Percentiles rank a stretch among this genome's conserved stretches.
These are phyloP conservation scores for Nannoperca australis DNA, from an alignment of 2,797 vertebrate species.

Conservation along the genomic window DNA sequence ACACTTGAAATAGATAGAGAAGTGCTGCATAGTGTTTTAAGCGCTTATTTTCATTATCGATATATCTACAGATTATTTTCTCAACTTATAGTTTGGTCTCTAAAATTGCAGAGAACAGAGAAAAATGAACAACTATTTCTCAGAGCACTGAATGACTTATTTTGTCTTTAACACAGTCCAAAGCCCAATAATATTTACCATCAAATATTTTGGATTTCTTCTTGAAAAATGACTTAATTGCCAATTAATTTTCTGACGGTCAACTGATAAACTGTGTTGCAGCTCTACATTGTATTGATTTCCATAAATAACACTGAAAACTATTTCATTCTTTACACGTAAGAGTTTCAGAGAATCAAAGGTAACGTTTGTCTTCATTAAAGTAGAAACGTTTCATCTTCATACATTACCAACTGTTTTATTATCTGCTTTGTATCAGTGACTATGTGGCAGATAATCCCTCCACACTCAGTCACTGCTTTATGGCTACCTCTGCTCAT, in stretches of 20 bases:
- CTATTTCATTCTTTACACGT: not conserved
- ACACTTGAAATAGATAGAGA: not conserved
- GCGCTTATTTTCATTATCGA: not conserved
- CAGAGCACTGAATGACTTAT: not conserved
- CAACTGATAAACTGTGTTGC: not conserved
- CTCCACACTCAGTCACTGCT: conserved; percentile 27
- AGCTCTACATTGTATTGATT: not conserved
- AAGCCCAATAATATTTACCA: not conserved
- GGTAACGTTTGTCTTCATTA: not conserved
- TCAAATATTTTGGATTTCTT: not conserved
- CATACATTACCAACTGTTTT: not conserved
- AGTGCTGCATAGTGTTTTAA: not conserved
- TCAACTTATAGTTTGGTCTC: fast-evolving
- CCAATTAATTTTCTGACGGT: not conserved
- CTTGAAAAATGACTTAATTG: not conserved
- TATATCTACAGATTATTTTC: not conserved
- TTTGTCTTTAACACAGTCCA: not conserved
- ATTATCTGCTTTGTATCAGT: conserved; percentile 23
- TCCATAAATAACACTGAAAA: conserved; percentile 7
- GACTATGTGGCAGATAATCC: conserved; percentile 18
- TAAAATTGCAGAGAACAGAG: not conserved
- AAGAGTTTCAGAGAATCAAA: conserved; percentile 1
- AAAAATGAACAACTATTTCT: not conserved
- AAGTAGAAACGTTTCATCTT: not conserved
- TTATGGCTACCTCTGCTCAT: conserved; percentile 60